Conservation (phyloP, 1,140 invertebrate genomes). For the Neotoxoptera formosana region DNA sequence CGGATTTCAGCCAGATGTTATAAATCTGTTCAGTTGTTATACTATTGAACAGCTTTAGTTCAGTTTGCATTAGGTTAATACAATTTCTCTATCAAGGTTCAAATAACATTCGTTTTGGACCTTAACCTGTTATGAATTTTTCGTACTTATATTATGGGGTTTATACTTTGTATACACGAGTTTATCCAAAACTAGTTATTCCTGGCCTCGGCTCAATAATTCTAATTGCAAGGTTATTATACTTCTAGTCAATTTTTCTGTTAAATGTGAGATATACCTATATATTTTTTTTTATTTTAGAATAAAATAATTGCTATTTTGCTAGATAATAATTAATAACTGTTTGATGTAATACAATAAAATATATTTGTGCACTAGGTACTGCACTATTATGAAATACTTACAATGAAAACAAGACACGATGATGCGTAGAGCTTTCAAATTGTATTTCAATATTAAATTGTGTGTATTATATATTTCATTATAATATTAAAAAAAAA, state of each 20-base stretch:
- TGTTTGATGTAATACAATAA: neutral
- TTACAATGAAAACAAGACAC: no score
- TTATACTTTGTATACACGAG: neutral
- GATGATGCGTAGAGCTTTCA: no score
- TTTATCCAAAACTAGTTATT: constrained; percentile 40
- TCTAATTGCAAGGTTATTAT: constrained; percentile 21
- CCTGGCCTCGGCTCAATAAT: neutral
- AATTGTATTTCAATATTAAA: no score
- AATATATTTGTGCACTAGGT: no score
- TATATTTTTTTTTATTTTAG: neutral
- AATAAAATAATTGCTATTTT: neutral
- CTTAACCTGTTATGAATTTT: neutral
- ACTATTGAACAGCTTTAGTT: neutral
- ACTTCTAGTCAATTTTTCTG: neutral
- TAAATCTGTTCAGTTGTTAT: neutral
- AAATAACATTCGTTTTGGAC: neutral
- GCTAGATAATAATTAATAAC: neutral
- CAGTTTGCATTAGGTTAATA: neutral
- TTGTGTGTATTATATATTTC: neutral
- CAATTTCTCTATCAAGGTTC: neutral
- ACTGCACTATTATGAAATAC: no score
- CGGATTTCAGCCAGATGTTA: neutral
- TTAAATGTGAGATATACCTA: neutral
- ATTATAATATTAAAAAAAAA: neutral
- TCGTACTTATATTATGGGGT: neutral